Evolutionary conservation across 2,797 vertebrate species (phyloP).

Genomic region (Neopelma chrysocephalum): DNA sequence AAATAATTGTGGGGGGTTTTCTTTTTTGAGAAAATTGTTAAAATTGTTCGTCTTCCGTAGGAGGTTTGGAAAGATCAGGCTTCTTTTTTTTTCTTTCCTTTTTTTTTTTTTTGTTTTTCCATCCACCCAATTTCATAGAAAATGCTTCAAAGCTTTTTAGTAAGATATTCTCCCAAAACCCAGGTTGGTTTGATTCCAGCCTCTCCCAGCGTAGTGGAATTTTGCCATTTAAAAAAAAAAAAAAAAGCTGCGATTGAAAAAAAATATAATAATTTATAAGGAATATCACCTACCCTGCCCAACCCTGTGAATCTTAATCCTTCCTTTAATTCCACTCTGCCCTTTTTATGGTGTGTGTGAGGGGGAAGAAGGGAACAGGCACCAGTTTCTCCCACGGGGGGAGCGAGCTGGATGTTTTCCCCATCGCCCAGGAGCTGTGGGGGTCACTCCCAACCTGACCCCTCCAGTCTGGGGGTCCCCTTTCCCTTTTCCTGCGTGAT

Average conservation of each 20-base stretch:
- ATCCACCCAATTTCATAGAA: background rate
- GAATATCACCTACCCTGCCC: no score
- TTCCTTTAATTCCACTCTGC: background rate
- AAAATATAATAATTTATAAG: rapidly evolving
- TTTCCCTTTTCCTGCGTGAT: rapidly evolving
- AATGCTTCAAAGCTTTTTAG: background rate
- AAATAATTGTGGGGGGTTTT: background rate
- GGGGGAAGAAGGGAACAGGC: no score
- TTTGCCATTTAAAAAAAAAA: background rate
- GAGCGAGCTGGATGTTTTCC: rapidly evolving
- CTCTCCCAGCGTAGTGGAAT: background rate
- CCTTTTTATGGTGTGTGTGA: rapidly evolving
- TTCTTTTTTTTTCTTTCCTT: rapidly evolving
- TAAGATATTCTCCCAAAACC: background rate
- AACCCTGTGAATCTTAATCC: background rate
- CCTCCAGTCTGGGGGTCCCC: background rate
- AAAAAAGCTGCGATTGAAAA: background rate
- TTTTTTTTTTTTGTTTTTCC: background rate
- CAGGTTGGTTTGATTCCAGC: rapidly evolving
- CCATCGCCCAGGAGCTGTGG: rapidly evolving
- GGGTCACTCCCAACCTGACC: background rate
- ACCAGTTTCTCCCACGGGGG: rapidly evolving
- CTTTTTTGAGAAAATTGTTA: background rate
- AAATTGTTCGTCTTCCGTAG: background rate
- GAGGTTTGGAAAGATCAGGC: background rate